Conservation (phyloP, 2,797 vertebrate genomes). For the Hydrocynus forskahlii region DNA sequence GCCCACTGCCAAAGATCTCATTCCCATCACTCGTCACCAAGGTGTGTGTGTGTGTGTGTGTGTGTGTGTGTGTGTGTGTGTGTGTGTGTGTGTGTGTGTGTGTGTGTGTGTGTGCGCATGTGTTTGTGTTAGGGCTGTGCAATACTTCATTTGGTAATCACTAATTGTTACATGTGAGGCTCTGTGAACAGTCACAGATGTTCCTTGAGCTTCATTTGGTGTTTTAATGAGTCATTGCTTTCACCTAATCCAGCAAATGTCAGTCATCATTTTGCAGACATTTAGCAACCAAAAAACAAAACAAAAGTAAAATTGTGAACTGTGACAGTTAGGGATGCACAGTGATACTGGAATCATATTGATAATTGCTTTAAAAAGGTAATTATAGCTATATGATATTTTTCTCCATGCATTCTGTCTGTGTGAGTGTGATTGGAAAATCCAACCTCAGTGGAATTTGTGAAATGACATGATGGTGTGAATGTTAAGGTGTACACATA, state of each 20-base stretch:
- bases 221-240: not conserved
- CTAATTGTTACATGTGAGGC: too few relatives aligned
- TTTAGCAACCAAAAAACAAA: too few relatives aligned
- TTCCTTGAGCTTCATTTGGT: not conserved
- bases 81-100: constrained; percentile 15
- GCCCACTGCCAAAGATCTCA: constrained; percentile 87
- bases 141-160: not conserved
- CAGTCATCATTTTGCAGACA: too few relatives aligned
- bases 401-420: not conserved
- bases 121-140: not conserved
- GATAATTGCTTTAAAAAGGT: too few relatives aligned
- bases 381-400: not conserved
- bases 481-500: not conserved
- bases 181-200: not conserved
- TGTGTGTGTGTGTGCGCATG: not conserved
- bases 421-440: not conserved
- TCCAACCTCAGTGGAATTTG: not conserved
- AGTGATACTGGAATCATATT: too few relatives aligned
- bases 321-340: too few relatives aligned
- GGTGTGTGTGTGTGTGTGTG: constrained; percentile 74
- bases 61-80: not conserved
- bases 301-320: too few relatives aligned
- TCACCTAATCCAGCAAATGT: too few relatives aligned
- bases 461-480: not conserved
- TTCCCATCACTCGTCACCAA: constrained; percentile 91